Base-by-base conservation (phyloP, 2,888 invertebrate genomes). In the Ypsolopha scabrella region DNA sequence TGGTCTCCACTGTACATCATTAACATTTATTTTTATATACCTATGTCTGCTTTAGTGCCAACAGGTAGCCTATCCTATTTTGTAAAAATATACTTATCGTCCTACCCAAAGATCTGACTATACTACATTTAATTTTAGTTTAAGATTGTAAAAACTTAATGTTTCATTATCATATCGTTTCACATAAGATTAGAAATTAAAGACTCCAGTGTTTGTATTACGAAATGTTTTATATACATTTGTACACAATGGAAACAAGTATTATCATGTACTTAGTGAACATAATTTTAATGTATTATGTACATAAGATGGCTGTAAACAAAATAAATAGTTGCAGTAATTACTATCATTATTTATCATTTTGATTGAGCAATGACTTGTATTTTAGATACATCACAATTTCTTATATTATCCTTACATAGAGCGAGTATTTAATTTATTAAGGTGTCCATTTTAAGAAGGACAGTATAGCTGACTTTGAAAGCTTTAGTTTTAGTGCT, bases 261-360 rank as follows among this genome's bases (percentile, higher is more conserved):
- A 70, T 75, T 72, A 71, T 71, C 68, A 76, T 79, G 75, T 80
- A 77, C 72, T 73, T 73, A 73, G 63, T 70, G 13, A 44, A 70
- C 67, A 67, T 66, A 62, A 64, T 67, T 62, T 60, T 11, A 45
- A 37, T 50, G 51, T 53, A 69, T 69, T 82, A 82, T 85, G 72
- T 83, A 83, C 82, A 82, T 61, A 64, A 67, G 68, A 70, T 64
- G 62, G 62, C 69, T 71, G 66, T 65, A 64, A 68, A 72, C 62
- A 63, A 67, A 83, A 86, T 85, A 85, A 86, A 85, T 85, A 83
- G 68, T 75, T 72, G 68, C 69, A 70, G 68, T 70, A 67, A 75
- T 68, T 70, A 72, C 70, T 70, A 75, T 54, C 47, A 66, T 61
- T 71, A 72, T 66, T 62, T 70, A 73, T 65, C 65, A 61, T 60